Conservation (phyloP, 2,113 vertebrate species). For the Zonotrichia leucophrys region DNA sequence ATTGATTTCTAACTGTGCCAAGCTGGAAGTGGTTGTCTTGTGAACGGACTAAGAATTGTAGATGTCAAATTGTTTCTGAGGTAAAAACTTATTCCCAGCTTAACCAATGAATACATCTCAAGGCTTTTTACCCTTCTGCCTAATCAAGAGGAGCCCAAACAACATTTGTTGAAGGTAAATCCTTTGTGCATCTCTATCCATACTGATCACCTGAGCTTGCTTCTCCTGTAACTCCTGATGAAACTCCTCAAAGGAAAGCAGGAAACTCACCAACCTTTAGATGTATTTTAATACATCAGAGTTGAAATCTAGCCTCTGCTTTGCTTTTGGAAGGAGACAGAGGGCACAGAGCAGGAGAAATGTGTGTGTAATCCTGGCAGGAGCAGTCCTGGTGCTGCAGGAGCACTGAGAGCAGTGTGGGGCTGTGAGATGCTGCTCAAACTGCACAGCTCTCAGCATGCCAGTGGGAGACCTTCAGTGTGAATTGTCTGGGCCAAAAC, state of each 20-base stretch:
- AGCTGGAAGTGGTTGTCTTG: not conserved
- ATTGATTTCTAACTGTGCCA: not conserved
- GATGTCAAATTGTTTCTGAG: not conserved
- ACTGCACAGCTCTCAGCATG: accelerated
- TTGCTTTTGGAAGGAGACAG: not conserved
- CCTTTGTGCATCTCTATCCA: not conserved
- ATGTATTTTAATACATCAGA: not conserved
- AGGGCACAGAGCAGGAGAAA: not conserved
- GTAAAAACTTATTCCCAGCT: not conserved
- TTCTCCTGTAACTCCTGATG: not conserved
- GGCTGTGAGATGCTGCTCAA: not conserved
- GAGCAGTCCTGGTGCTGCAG: not conserved
- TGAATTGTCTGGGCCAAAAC: not conserved
- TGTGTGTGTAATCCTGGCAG: not conserved
- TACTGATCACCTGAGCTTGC: not conserved
- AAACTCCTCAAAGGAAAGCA: not conserved
- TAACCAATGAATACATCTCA: not conserved
- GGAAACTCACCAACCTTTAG: not conserved
- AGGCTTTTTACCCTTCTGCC: not conserved
- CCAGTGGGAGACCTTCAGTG: accelerated
- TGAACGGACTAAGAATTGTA: not conserved
- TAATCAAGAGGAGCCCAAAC: not conserved
- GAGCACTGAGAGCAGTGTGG: accelerated
- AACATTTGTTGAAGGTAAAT: not conserved
- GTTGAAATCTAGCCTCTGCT: not conserved